Base-by-base conservation (phyloP, 2,888 invertebrate species). In the Nycteola revayana region DNA sequence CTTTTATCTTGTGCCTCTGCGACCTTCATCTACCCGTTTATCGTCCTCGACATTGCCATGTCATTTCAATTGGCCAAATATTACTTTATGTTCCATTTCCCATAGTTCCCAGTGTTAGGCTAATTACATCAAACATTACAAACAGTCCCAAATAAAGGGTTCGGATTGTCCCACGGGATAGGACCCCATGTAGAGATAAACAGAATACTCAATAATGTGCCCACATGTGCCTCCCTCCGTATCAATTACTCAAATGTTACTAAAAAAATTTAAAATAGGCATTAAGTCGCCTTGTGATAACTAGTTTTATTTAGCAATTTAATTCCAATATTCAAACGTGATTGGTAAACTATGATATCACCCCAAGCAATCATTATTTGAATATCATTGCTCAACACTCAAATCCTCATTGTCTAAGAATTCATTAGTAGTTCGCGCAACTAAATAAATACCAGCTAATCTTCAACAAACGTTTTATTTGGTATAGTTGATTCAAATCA, bases 171-270 rank as follows among this genome's bases (percentile, higher is more conserved):
- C 85, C 87, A 86, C 84, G 87, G 86, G 76, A 74, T 68, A 61
- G 58, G 78, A 76, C 86, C 86, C 87, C 86, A 77, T 80, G 77
- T 66, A 63, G 86, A 72, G 81, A 82, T 82, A 80, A 77, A 70
- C 70, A 53, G 61, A 67, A 60, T 64, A 53, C 60, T 60, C 64
- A 71, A 83, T 81, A 82, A 80, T 85, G 58, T 75, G 71, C 86
- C 87, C 85, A 77, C 85, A 86, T 85, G 77, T 57, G 80, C 64
- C 70, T 65, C 75, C 76, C 70, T 74, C 67, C 66, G 63, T 68
- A 62, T 56, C 60, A 75, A 80, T 77, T 74, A 65, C 64, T 66
- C 58, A 45, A 53, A 52, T 47, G 7, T 56, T 55, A 54, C 44
- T 32, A 61, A 60, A 51, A 21, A 21, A 3, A 21, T 3, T 3